These are phyloP conservation scores for Pristionchus mayeri DNA, from an alignment of 2,888 invertebrate species.

Conservation along the genomic window DNA sequence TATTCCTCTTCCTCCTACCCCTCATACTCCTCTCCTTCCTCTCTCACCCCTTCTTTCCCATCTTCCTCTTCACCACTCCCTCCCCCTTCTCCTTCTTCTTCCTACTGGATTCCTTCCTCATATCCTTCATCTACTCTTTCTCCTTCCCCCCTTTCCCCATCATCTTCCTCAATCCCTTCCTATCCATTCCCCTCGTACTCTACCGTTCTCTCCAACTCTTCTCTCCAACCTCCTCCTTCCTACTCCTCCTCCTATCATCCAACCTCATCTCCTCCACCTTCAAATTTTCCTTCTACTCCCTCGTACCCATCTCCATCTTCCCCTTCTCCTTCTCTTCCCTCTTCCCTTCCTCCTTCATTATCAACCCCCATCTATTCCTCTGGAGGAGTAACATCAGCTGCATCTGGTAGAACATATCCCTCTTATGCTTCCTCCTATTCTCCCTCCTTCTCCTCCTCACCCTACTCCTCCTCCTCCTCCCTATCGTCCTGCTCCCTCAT, in stretches of 20 bases:
- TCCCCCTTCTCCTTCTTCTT: background rate
- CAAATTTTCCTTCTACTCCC: background rate
- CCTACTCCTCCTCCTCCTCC: too few species aligned
- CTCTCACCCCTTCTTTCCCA: too few species aligned
- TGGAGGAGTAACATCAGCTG: too few species aligned
- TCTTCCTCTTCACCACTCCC: background rate
- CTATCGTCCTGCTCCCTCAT: too few species aligned
- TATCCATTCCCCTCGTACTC: background rate
- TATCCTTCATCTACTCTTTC: background rate
- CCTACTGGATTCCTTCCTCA: background rate
- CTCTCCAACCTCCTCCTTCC: background rate
- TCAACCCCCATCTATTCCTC: too few species aligned
- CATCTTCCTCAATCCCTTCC: background rate
- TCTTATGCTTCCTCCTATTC: too few species aligned
- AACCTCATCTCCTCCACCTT: constrained; percentile 23
- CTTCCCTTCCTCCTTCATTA: background rate
- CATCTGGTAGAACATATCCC: too few species aligned
- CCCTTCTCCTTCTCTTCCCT: background rate
- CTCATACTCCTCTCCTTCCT: background rate
- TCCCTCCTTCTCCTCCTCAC: too few species aligned
- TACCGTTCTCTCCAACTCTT: background rate
- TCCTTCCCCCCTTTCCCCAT: background rate
- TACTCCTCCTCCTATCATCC: background rate
- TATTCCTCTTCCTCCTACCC: too few species aligned
- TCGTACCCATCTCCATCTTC: constrained; percentile 16